Percentiles rank a stretch among this genome's conserved stretches.
phyloP scores from a whole-genome alignment of 2,113 vertebrate species.

The Rhinichthys klamathensis region DNA sequence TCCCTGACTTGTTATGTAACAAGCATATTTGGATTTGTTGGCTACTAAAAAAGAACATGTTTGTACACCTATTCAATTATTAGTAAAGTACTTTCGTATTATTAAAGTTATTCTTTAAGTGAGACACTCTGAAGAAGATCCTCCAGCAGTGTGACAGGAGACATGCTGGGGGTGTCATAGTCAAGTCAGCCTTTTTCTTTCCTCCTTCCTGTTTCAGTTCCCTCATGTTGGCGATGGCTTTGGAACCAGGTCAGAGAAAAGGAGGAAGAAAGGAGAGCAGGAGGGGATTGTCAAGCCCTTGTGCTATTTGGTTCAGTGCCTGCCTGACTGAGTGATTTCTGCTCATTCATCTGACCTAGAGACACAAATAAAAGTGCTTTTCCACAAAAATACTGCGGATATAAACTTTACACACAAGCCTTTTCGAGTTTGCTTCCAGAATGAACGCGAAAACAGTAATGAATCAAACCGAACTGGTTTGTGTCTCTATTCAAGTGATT shows the following conservation, averaged over 20 bases:
- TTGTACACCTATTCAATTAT: no score
- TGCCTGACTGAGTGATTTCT: conserved; percentile 1
- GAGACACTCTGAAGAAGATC: not conserved
- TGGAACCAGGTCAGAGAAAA: conserved; percentile 11
- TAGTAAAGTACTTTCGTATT: no score
- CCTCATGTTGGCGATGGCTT: not conserved
- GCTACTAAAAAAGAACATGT: no score
- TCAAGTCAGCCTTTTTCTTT: conserved; percentile 1
- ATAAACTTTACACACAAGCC: not conserved
- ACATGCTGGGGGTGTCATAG: conserved; percentile 10
- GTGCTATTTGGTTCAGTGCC: conserved; percentile 5
- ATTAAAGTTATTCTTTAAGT: no score
- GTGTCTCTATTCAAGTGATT: not conserved
- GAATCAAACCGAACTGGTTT: not conserved
- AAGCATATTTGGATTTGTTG: no score
- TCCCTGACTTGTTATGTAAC: no score
- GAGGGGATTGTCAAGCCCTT: not conserved
- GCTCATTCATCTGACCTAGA: conserved; percentile 5
- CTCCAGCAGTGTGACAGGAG: conserved; percentile 1
- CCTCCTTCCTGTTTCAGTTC: not conserved
- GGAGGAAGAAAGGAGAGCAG: not conserved
- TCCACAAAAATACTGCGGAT: not conserved
- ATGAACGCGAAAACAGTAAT: not conserved
- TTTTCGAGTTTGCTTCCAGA: not conserved
- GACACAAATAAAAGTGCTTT: not conserved